phyloP scores from a whole-genome alignment of 2,888 invertebrate genomes.

The Drosophila vallismaia region DNA sequence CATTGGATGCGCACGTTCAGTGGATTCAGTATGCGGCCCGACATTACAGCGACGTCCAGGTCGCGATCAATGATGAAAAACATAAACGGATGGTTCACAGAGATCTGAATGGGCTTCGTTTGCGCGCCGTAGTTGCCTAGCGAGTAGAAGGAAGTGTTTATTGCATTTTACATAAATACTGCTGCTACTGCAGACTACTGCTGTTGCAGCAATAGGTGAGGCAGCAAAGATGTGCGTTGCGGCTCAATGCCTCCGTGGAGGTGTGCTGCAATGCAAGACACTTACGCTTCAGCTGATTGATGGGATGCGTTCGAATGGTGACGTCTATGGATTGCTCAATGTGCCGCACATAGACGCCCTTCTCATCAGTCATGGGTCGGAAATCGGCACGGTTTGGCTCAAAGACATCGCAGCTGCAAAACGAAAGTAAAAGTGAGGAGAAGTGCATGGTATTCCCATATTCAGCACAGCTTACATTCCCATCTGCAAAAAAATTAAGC shows the following conservation, averaged over 20 bases:
- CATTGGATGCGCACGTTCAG: conserved; percentile 91
- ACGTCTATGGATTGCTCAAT: conserved; percentile 94
- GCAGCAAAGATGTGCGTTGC: conserved; percentile 53
- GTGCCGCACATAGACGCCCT: conserved; percentile 91
- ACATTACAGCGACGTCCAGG: conserved; percentile 91
- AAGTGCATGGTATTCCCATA: conserved; percentile 1
- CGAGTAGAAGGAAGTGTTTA: conserved; percentile 62
- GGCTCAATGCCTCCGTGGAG: conserved; percentile 64
- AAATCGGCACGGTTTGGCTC: conserved; percentile 92
- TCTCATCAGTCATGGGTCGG: conserved; percentile 90
- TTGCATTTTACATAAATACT: conserved; percentile 41
- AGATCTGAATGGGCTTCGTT: conserved; percentile 87
- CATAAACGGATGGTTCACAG: conserved; percentile 92
- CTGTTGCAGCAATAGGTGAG: conserved; percentile 53
- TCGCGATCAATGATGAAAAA: conserved; percentile 93
- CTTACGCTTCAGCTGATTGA: conserved; percentile 84
- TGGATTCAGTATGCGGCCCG: conserved; percentile 93
- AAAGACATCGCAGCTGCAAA: conserved; percentile 90
- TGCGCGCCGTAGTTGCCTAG: conserved; percentile 82
- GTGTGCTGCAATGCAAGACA: conserved; percentile 64
- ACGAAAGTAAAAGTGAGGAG: conserved; percentile 31
- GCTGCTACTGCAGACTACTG: conserved; percentile 28
- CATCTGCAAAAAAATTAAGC: conserved; percentile 55
- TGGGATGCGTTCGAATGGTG: conserved; percentile 90
- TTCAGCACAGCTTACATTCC: conserved; percentile 60